Conservation (phyloP, 2,888 invertebrate species). For the Eugnorisma glareosa region DNA sequence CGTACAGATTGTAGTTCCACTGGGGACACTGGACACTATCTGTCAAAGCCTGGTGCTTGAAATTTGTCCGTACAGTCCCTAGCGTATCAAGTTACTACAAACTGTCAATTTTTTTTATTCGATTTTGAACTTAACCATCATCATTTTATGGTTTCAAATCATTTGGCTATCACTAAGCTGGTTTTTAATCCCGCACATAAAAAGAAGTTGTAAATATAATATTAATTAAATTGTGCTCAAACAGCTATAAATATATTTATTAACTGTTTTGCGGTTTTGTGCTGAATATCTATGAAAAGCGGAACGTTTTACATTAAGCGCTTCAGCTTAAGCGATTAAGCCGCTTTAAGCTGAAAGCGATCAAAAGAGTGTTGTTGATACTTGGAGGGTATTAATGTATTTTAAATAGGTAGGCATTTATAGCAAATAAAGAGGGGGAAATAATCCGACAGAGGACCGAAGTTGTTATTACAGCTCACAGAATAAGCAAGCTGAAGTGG, state of each 20-base stretch:
- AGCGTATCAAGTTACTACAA: too few relatives aligned
- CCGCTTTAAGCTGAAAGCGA: slow-evolving; percentile 44
- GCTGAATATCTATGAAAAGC: slow-evolving; percentile 40
- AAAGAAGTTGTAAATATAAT: slow-evolving; percentile 3
- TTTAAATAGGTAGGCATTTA: slow-evolving; percentile 44
- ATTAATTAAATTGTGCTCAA: slow-evolving; percentile 25
- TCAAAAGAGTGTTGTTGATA: slow-evolving; percentile 44
- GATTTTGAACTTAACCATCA: too few relatives aligned
- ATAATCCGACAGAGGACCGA: neutral
- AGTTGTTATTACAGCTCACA: neutral
- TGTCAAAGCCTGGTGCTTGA: too few relatives aligned
- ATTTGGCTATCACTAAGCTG: neutral
- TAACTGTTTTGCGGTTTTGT: slow-evolving; percentile 29
- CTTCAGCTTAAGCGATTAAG: slow-evolving; percentile 52
- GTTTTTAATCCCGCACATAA: slow-evolving; percentile 1
- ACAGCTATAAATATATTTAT: slow-evolving; percentile 12
- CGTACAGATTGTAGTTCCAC: neutral
- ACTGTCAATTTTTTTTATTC: too few relatives aligned
- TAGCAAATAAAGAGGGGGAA: neutral
- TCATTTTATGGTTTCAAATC: too few relatives aligned
- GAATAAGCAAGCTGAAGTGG: neutral
- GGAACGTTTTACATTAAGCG: slow-evolving; percentile 52
- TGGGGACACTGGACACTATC: neutral
- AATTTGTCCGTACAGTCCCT: neutral
- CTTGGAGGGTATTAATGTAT: slow-evolving; percentile 38